Evolutionary conservation across 30 jellyfish, hydroid and myxozoan genomes (phyloP), one percentile per base, ranked within the genome.

Genomic region (Pseudorhiza aurosa): DNA sequence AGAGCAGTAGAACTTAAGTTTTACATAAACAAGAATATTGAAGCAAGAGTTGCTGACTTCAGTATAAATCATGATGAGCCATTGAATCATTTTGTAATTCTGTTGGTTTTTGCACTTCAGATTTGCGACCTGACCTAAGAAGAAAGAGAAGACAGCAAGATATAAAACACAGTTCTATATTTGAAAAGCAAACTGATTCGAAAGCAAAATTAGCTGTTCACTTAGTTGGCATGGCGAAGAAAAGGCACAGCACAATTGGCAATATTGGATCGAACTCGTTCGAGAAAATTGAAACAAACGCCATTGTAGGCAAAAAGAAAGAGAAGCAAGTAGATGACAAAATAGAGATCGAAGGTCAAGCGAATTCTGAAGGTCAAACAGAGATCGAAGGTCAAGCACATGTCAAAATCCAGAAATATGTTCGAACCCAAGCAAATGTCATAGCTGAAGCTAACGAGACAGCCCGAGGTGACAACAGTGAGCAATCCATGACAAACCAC

Each of bases 51-150:
- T n/a, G n/a, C n/a, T n/a, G n/a, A n/a, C n/a, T n/a, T n/a, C n/a
- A n/a, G n/a, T n/a, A n/a, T n/a, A n/a, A n/a, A n/a, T n/a, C n/a
- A n/a, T n/a, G n/a, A n/a, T n/a, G n/a, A n/a, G n/a, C n/a, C n/a
- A n/a, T n/a, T n/a, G n/a, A n/a, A n/a, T n/a, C n/a, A n/a, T n/a
- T n/a, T n/a, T n/a, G n/a, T n/a, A n/a, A n/a, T n/a, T n/a, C n/a
- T n/a, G n/a, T n/a, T n/a, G n/a, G n/a, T n/a, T n/a, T 12, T 39
- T 39, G 50, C 50, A 7, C 7, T 53, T 53, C 44, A 45, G 81
- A 77, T 44, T 4, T 68, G 11, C 96, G 96, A 5, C 96, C 96
- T 47, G 96, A 87, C 32, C 17, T 65, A 32, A 45, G 35, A 43
- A 63, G 96, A 26, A 68, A 53, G 31, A 58, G 18, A 47, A 65